Percentiles rank a stretch among this genome's conserved stretches.
Evolutionary conservation across 2,797 vertebrate species (phyloP).

Genomic region (Amblyopsis hoosieri): DNA sequence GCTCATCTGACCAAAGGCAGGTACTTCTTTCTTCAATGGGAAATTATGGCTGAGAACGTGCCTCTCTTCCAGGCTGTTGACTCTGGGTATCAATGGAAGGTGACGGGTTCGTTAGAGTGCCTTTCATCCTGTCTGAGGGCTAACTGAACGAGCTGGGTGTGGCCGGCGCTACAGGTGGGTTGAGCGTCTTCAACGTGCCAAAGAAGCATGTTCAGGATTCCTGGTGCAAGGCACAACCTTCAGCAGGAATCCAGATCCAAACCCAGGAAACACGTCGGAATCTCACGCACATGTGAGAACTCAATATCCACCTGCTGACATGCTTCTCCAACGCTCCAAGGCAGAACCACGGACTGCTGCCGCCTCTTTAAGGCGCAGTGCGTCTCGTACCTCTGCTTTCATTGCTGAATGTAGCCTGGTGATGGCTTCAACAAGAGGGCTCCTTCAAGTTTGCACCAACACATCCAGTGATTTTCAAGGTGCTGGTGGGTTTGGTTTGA

Average conservation of each 20-base stretch:
- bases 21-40: constrained; percentile 62
- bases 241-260: constrained; percentile 27
- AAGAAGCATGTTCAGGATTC: constrained; percentile 67
- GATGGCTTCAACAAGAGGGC: too few species aligned
- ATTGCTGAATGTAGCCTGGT: too few species aligned
- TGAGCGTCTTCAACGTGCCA: constrained; percentile 54
- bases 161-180: constrained; percentile 61
- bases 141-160: constrained; percentile 54
- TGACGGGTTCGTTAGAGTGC: constrained; percentile 76
- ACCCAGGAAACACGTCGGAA: constrained; percentile 45
- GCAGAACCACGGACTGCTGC: too few species aligned
- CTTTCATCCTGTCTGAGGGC: constrained; percentile 55
- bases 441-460: too few species aligned
- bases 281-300: constrained; percentile 22
- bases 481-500: too few species aligned
- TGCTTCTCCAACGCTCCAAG: too few species aligned
- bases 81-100: constrained; percentile 48
- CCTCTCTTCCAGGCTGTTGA: constrained; percentile 73
- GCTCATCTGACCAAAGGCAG: constrained; percentile 63
- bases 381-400: too few species aligned
- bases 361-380: too few species aligned
- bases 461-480: too few species aligned
- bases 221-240: constrained; percentile 53
- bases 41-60: constrained; percentile 66
- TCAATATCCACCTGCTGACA: background rate